Conservation (phyloP, 2,888 invertebrate species). For the Lampropteryx suffumata region DNA sequence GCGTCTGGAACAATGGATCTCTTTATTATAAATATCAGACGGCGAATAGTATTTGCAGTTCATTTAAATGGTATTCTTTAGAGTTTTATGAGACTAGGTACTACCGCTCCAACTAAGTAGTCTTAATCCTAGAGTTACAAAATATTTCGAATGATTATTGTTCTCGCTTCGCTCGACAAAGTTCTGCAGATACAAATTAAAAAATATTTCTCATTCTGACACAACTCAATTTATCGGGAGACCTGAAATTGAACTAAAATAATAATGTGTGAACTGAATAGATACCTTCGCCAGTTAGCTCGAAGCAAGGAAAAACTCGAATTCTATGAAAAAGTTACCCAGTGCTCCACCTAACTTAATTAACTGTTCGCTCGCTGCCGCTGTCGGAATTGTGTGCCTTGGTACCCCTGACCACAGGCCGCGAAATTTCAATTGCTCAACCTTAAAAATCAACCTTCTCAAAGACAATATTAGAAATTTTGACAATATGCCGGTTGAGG, state of each 20-base stretch:
- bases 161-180: too few species aligned
- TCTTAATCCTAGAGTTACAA: slow-evolving; percentile 17
- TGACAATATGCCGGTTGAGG: too few species aligned
- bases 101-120: slow-evolving; percentile 24
- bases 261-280: background rate
- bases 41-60: slow-evolving; percentile 43
- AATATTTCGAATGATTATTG: background rate
- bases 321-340: slow-evolving; percentile 36
- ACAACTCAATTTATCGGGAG: background rate
- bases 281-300: background rate
- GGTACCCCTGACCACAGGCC: slow-evolving; percentile 13
- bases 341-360: slow-evolving; percentile 32
- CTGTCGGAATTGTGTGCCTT: slow-evolving; percentile 21
- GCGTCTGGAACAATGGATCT: slow-evolving; percentile 54
- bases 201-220: background rate
- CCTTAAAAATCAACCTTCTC: too few species aligned
- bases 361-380: slow-evolving; percentile 28
- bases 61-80: slow-evolving; percentile 40
- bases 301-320: slow-evolving; percentile 27
- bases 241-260: background rate
- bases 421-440: slow-evolving; percentile 29
- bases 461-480: too few species aligned
- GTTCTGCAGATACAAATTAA: too few species aligned
- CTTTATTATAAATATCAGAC: slow-evolving; percentile 57
- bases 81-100: slow-evolving; percentile 21